A percentile compares a stretch with the other conserved stretches of the same genome.
Conservation (phyloP, 1,140 invertebrate species). For the Drosophila oshimai region DNA sequence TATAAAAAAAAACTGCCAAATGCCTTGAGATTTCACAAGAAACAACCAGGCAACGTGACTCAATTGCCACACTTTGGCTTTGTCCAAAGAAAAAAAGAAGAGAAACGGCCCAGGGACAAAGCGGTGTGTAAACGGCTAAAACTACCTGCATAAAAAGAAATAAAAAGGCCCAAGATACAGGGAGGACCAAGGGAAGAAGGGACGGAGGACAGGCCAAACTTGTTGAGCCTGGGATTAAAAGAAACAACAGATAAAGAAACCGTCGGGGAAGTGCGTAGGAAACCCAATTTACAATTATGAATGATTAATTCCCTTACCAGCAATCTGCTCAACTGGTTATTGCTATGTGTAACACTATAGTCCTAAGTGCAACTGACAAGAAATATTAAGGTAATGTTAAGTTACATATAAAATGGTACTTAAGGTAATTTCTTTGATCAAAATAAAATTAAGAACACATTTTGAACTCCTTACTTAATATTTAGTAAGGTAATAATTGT, state of each 20-base stretch:
- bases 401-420: not conserved
- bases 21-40: constrained; percentile 4
- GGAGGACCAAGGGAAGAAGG: constrained; percentile 6
- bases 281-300: constrained; percentile 55
- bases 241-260: constrained; percentile 39
- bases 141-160: constrained; percentile 40
- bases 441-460: too few relatives aligned
- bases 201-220: constrained; percentile 32
- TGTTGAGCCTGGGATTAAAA: constrained; percentile 31
- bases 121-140: constrained; percentile 16
- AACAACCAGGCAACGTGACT: constrained; percentile 36
- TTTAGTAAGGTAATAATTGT: too few relatives aligned
- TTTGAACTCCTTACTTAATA: too few relatives aligned
- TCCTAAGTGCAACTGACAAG: not conserved
- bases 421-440: not conserved
- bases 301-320: constrained; percentile 47
- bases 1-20: constrained; percentile 6
- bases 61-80: constrained; percentile 56
- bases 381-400: not conserved
- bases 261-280: constrained; percentile 8
- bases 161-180: constrained; percentile 22
- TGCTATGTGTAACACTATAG: constrained; percentile 28
- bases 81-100: constrained; percentile 14
- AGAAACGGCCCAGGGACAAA: not conserved
- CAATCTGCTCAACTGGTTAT: constrained; percentile 32